These are phyloP conservation scores for Heliconius ethilla DNA, from an alignment of 2,888 invertebrate species.

Conservation along the genomic window DNA sequence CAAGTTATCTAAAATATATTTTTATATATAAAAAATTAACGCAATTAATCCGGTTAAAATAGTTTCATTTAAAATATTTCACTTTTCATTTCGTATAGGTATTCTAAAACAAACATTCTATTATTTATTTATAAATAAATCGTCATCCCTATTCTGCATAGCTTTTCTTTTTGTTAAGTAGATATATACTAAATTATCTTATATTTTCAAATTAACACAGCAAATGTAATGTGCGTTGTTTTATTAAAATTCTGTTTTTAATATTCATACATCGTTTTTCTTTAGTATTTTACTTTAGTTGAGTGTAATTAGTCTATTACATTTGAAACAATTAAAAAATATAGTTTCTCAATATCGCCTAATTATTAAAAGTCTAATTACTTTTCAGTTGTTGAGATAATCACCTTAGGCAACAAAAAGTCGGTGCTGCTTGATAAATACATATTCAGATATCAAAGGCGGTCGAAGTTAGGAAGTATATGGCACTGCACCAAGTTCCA, in stretches of 20 bases:
- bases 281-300: conserved; percentile 12
- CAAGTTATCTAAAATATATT: no score
- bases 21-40: no score
- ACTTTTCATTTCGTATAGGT: neutral
- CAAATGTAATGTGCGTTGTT: conserved; percentile 45
- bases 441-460: conserved; percentile 51
- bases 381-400: conserved; percentile 40
- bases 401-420: conserved; percentile 34
- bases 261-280: conserved; percentile 29
- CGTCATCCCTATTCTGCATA: conserved; percentile 18
- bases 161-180: conserved; percentile 35
- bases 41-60: no score
- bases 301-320: neutral
- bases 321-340: no score
- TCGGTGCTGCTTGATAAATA: conserved; percentile 42
- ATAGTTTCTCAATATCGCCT: neutral
- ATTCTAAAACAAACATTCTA: neutral
- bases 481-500: conserved; percentile 55
- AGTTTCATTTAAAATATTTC: neutral
- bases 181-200: conserved; percentile 28
- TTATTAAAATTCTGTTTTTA: conserved; percentile 42
- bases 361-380: conserved; percentile 8
- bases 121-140: neutral
- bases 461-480: conserved; percentile 35
- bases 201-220: conserved; percentile 43